These are phyloP conservation scores for Hirtodrosophila histrioides DNA, from an alignment of 2,888 invertebrate genomes.

Conservation along the genomic window DNA sequence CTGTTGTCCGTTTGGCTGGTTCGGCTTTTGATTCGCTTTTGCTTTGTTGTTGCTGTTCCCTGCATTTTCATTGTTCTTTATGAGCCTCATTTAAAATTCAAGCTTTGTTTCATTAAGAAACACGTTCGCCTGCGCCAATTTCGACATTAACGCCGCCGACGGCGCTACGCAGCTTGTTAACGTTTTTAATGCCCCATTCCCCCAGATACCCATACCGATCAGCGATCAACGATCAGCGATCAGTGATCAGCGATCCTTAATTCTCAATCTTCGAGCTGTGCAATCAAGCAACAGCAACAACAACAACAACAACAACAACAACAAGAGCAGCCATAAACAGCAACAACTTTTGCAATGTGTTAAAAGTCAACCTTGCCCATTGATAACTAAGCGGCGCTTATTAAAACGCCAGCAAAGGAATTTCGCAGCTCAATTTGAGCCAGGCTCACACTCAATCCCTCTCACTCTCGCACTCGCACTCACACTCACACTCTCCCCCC, in stretches of 20 bases:
- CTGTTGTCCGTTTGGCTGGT: slow-evolving; percentile 23
- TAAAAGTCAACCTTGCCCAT: slow-evolving; percentile 42
- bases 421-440: slow-evolving; percentile 18
- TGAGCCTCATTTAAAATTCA: slow-evolving; percentile 83
- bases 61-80: slow-evolving; percentile 81
- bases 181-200: slow-evolving; percentile 62
- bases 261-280: slow-evolving; percentile 28
- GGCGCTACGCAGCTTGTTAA: slow-evolving; percentile 78
- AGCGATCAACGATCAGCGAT: slow-evolving; percentile 6
- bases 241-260: slow-evolving; percentile 26
- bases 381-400: slow-evolving; percentile 32
- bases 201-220: background rate
- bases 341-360: slow-evolving; percentile 22
- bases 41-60: slow-evolving; percentile 49
- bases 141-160: slow-evolving; percentile 77
- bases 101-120: slow-evolving; percentile 81
- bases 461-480: slow-evolving; percentile 2
- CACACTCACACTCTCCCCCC: background rate
- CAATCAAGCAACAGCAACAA: slow-evolving; percentile 43
- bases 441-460: background rate
- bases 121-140: slow-evolving; percentile 75
- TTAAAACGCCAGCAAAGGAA: slow-evolving; percentile 17
- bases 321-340: slow-evolving; percentile 18
- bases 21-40: slow-evolving; percentile 48
- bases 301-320: slow-evolving; percentile 9